Conservation (phyloP, 1,140 invertebrate genomes). For the Cyclina sinensis region DNA sequence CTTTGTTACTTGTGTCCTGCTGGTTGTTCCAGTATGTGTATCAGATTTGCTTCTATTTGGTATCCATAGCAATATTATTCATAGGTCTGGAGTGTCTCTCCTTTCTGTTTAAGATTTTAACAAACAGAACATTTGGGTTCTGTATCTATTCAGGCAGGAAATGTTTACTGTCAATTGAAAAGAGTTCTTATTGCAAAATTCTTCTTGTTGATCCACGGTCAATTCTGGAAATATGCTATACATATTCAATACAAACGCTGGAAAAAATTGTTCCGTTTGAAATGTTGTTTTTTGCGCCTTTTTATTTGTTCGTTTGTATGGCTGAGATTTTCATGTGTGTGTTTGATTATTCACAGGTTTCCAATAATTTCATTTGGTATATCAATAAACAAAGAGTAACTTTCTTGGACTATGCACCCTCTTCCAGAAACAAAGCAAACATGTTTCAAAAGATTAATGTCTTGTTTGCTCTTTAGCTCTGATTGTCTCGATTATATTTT, state of each 20-base stretch:
- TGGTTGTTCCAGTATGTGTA: not conserved
- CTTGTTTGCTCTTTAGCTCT: not conserved
- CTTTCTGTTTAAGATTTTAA: not conserved
- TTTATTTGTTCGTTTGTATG: slow-evolving; percentile 12
- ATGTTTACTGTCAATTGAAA: not conserved
- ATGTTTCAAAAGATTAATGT: not conserved
- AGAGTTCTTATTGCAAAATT: slow-evolving; percentile 25
- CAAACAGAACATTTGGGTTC: not conserved
- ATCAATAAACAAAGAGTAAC: not conserved
- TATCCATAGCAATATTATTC: too few relatives aligned
- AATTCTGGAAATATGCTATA: slow-evolving; percentile 40
- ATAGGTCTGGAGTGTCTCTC: not conserved
- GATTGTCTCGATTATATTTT: not conserved
- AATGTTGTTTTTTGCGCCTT: not conserved
- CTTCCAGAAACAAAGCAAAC: not conserved
- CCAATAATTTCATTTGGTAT: slow-evolving; percentile 34
- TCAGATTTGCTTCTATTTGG: not conserved
- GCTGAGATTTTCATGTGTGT: not conserved
- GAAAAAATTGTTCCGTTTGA: not conserved
- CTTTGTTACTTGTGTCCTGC: not conserved
- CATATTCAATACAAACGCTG: not conserved
- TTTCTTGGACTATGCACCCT: not conserved
- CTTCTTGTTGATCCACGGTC: slow-evolving; percentile 28
- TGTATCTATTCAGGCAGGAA: not conserved
- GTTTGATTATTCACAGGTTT: not conserved